Conservation (phyloP, 2,113 vertebrate genomes). For the Ardeotis arabs region DNA sequence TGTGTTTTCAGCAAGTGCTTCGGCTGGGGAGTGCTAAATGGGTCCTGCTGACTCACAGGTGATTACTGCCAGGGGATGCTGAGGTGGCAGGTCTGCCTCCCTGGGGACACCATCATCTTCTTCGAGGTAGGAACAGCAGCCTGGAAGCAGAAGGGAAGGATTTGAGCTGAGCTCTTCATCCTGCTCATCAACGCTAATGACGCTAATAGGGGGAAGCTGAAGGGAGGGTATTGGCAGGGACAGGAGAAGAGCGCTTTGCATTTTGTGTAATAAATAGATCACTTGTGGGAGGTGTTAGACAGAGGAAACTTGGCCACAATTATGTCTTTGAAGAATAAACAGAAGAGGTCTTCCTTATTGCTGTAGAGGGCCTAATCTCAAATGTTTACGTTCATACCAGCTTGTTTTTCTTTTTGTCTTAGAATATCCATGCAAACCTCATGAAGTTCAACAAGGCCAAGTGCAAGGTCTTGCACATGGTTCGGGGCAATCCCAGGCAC, state of each 20-base stretch:
- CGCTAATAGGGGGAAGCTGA: background rate
- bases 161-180: background rate
- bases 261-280: background rate
- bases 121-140: background rate
- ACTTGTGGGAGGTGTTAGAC: background rate
- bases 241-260: background rate
- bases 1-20: slow-evolving; percentile 29
- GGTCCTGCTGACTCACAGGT: slow-evolving; percentile 35
- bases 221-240: background rate
- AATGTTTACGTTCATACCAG: background rate
- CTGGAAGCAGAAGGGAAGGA: background rate
- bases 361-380: background rate
- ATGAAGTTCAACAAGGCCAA: no score
- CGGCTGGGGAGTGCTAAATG: background rate
- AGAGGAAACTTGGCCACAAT: background rate
- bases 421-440: background rate
- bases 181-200: background rate
- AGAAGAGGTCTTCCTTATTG: background rate
- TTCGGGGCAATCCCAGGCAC: no score
- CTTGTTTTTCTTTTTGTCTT: background rate
- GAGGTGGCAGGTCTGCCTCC: slow-evolving; percentile 4
- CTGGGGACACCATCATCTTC: background rate
- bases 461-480: no score
- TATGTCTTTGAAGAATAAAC: background rate
- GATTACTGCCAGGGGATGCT: slow-evolving; percentile 1